Base-by-base conservation (phyloP, 2,113 vertebrate genomes). In the Todiramphus chloris region DNA sequence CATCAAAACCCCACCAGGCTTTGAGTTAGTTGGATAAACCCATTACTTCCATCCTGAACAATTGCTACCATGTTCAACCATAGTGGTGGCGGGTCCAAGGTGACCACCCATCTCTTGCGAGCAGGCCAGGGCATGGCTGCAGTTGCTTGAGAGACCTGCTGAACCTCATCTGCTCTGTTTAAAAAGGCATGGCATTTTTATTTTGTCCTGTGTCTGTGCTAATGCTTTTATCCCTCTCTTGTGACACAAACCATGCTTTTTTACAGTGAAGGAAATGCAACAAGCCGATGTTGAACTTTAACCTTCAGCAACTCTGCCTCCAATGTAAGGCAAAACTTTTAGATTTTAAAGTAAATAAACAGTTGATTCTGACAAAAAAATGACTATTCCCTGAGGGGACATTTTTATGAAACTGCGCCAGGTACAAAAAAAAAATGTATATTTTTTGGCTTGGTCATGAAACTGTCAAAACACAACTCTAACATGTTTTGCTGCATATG, bases 261-360 rank as follows among this genome's bases (percentile, higher is more conserved):
- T 82, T 59, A 72, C 2, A 4, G 51, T 3, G 5, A 90, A 93
- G 72, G 83, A 43, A 79, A n/a, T 10, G 25, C 74, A 51, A 72
- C 5, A 10, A 96, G 85, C 75, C 75, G 66, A 94, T 60, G 83
- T 78, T 96, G 87, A 96, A 93, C 95, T 94, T 86, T 93, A 87
- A 96, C 76, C 90, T 95, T 48, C 76, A 56, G 73, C 82, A 90
- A 83, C 50, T 83, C 89, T 90, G 91, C 44, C 73, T 91, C 73
- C 72, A 92, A 94, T 25, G 50, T 60, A 86, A 97, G 93, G 91
- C 93, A 95, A 96, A 97, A 94, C 91, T 92, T 97, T 83, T 60
- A 13, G 86, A 90, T 85, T 96, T 97, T 89, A 80, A 94, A 96
- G 92, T 96, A 97, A 97, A 97, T 92, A 96, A 97, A 94, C 91